Conservation (phyloP, 23 tunicate species). For the Corella eumyota region DNA sequence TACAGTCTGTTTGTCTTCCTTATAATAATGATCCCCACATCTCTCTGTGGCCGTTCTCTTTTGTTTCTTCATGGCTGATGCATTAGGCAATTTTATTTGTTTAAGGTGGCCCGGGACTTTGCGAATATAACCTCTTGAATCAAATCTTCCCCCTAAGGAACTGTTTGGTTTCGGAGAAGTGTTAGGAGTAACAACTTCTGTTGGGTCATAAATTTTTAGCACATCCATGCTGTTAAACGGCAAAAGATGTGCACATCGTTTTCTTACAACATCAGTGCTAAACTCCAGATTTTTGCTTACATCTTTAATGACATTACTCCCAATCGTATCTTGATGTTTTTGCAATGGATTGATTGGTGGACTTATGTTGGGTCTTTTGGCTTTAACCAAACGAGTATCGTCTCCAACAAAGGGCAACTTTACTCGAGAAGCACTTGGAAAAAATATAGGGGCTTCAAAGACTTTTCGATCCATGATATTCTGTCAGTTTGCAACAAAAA, state of each 20-base stretch:
- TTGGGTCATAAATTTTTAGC: slow-evolving; percentile 28
- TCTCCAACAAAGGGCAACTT: slow-evolving; percentile 92
- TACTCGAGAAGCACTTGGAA: slow-evolving; percentile 77
- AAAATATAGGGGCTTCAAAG: slow-evolving; percentile 75
- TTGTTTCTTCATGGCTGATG: slow-evolving; percentile 22
- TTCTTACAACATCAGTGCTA: slow-evolving; percentile 46
- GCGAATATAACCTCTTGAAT: slow-evolving; percentile 39
- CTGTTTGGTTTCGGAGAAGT: neutral
- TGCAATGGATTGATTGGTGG: slow-evolving; percentile 50
- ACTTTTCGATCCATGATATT: slow-evolving; percentile 10
- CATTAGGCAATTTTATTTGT: slow-evolving; percentile 26
- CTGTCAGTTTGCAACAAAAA: too few species aligned
- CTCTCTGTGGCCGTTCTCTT: slow-evolving; percentile 29
- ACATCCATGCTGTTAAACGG: slow-evolving; percentile 41
- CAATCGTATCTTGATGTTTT: slow-evolving; percentile 40
- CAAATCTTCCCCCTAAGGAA: slow-evolving; percentile 46
- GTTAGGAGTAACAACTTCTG: slow-evolving; percentile 15
- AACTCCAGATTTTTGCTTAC: slow-evolving; percentile 46
- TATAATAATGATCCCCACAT: slow-evolving; percentile 8
- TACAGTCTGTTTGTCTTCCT: neutral
- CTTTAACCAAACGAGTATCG: slow-evolving; percentile 54
- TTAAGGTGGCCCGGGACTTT: slow-evolving; percentile 51
- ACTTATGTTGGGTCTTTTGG: slow-evolving; percentile 8
- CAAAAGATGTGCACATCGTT: slow-evolving; percentile 52
- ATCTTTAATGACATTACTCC: slow-evolving; percentile 21